Evolutionary conservation across 1,140 invertebrate genomes (phyloP), one percentile per base, ranked within the genome.

Genomic region (Drosophila arizonae): DNA sequence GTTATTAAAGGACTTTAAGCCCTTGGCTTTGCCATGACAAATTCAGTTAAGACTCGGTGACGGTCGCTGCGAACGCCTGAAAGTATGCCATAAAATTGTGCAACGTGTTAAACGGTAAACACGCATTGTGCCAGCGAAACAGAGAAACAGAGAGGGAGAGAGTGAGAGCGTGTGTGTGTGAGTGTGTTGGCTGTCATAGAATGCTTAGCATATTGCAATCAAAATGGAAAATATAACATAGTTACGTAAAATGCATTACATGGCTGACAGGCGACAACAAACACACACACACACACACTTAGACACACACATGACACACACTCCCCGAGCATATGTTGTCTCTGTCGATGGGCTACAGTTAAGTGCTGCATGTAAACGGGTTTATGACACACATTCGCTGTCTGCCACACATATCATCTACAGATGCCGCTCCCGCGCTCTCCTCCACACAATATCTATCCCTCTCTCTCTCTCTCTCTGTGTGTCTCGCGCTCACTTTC

Each of bases 151-250:
- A 33, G 33, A 33, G 33, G 8, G 33, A 5, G 28, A 33, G 33
- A 5, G 51, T 51, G 52, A 45, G 30, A 26, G 60, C 13, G 56
- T 41, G 26, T 36, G 60, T 21, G 63, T 9, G 60, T 15, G 63
- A 9, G 61, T 24, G 39, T 17, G 55, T 26, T n/a, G 41, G 68
- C 17, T 50, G 52, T 36, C 33, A 33, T 39, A 64, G 58, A 65
- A 61, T 77, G 77, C 77, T 79, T 73, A 77, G 74, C 77, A 79
- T 77, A 79, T 78, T 79, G 74, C 77, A 79, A 79, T 77, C 74
- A 79, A 77, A 78, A 77, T 77, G 77, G 77, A 72, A 72, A 79
- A 72, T 72, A 69, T 73, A 76, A 79, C 77, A 73, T 60, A 77
- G 77, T 79, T 69, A 79, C 65, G 64, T 68, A 63, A 67, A 73